Base-by-base conservation (phyloP, 1,140 invertebrate genomes). In the Cepaea nemoralis region DNA sequence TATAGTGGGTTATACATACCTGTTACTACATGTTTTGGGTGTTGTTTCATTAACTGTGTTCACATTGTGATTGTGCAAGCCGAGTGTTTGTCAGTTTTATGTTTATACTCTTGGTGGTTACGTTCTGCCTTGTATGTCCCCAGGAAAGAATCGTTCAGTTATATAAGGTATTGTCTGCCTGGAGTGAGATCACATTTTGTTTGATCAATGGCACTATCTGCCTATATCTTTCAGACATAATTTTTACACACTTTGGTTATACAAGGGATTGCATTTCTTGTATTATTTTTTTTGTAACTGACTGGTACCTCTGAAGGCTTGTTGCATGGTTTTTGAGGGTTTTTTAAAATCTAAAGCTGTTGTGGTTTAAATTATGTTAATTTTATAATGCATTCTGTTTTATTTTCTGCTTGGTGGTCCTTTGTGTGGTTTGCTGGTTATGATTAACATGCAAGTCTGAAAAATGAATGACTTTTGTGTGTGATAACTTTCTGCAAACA, bases 301-400 rank as follows among this genome's bases (percentile, higher is more conserved):
- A 19, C 33, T 63, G n/a, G 33, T 63, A 31, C 10, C 10, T 31
- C 59, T 63, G 35, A 45, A 55, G 40, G 42, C 73, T 75, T 75
- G 73, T 75, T 75, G 73, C 73, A 75, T 75, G 73, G 31, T 50
- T 55, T 75, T 75, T 74, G 71, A 50, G 45, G 73, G 73, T 70
- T 70, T 39, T 5, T 24, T 50, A 40, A 55, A 55, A 55, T 55
- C 42, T 45, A 19, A 55, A 14, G 50, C n/a, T 55, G 3, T 55
- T 3, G n/a, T 55, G 19, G 50, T 55, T 55, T 14, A 19, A 22
- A 14, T 19, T 55, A n/a, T 55, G 50, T 55, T 55, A n/a, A n/a
- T n/a, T n/a, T n/a, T n/a, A 22, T 55, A 22, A 55, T 55, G 50
- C n/a, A 55, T 22, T 22, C 50, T 55, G 22, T 55, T 2, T 22